Evolutionary conservation across 2,113 vertebrate species (phyloP), one percentile per base, ranked within the genome.

Genomic region (Paracanthobrama guichenoti): DNA sequence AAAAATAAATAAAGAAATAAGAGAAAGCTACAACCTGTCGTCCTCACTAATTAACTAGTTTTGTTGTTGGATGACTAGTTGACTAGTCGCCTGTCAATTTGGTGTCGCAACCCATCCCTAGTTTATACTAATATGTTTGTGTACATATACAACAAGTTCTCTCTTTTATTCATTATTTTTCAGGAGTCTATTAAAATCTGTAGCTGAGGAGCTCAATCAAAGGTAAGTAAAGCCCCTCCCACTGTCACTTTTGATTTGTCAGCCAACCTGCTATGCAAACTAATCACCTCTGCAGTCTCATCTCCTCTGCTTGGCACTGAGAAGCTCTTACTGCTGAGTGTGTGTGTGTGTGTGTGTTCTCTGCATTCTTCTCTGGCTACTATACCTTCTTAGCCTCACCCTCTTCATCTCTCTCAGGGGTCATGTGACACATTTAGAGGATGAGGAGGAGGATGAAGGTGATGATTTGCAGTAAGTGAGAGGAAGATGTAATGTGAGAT

Each of bases 361-460:
- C 79, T 86, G 39, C 69, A 72, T 72, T 69, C 55, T 86, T 48
- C 64, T 79, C 66, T 85, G 73, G 79, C 75, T 64, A 60, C 69
- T 62, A 46, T 74, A 75, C 75, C 71, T 5, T 8, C 83, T 81
- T 82, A 89, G 87, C 90, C 80, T 86, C 42, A 83, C 86, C 91
- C 86, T 96, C 86, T 96, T 94, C 92, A 86, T 95, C 93, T 97
- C 93, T 93, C 93, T 87, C 93, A 99, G 98, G 96, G 98, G 98
- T 88, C 98, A 99, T 84, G 96, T 98, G 95, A 96, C 97, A 94
- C 97, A 98, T 95, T 96, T 99, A 95, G 97, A 97, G 94, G 97
- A 98, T 95, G 97, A 98, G 94, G 96, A 97, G 91, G 97, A 96
- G 88, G 97, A 94, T 89, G 94, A 87, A 2, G 95, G 96, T 94